phyloP scores from a whole-genome alignment of 2,797 vertebrate genomes.

The Sebastes trivittatus region DNA sequence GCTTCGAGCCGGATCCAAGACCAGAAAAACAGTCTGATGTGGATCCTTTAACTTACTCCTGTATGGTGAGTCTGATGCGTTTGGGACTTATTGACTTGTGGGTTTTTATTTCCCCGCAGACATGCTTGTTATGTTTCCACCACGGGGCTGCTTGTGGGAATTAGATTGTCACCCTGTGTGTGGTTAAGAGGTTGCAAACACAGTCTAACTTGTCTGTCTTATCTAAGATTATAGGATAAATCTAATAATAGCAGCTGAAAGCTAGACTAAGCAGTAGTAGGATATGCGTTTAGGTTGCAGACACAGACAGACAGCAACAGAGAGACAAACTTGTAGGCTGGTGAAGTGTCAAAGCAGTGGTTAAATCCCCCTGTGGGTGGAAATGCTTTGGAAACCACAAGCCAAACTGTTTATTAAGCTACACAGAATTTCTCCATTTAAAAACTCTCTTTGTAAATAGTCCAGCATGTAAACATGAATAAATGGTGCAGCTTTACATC shows the following conservation, averaged over 20 bases:
- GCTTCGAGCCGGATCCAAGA: background rate
- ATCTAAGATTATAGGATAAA: conserved; percentile 65
- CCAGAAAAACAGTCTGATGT: background rate
- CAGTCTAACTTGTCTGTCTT: conserved; percentile 43
- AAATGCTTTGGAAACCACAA: background rate
- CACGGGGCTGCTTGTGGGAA: conserved; percentile 8
- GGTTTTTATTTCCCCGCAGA: background rate
- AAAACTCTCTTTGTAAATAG: background rate
- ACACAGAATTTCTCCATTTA: background rate
- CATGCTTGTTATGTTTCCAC: background rate
- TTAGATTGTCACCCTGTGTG: conserved; percentile 23
- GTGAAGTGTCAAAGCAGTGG: background rate
- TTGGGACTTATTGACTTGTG: conserved; percentile 4
- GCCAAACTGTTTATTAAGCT: background rate
- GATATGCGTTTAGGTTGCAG: conserved; percentile 16
- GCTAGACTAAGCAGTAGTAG: conserved; percentile 41
- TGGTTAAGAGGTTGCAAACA: background rate
- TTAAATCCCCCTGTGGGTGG: background rate
- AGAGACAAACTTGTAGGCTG: background rate
- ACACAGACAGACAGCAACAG: background rate
- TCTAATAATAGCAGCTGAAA: conserved; percentile 67
- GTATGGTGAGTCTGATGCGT: conserved; percentile 36
- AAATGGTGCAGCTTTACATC: background rate
- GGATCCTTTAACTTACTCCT: background rate
- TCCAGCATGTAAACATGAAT: background rate